Evolutionary conservation across 2,888 invertebrate species (phyloP), one percentile per base, ranked within the genome.

Genomic region (Dendrolimus pini): DNA sequence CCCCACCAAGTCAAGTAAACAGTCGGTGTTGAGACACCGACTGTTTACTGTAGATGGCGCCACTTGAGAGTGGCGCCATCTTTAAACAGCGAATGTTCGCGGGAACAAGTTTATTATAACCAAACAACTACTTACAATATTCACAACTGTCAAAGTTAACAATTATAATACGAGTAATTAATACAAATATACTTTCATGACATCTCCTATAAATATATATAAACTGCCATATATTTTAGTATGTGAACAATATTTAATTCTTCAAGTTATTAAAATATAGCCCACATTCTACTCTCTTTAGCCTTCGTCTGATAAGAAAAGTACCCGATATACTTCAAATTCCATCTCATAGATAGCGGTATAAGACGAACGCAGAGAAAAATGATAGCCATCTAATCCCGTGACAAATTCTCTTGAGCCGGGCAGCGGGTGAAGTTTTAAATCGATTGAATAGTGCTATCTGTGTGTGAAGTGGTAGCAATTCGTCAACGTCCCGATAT

Each of bases 401-500:
- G 57, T 65, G 67, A 75, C 71, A 72, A 74, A 78, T 78, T 65
- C 68, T 63, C 65, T 30, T 62, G 57, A 58, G 59, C 62, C 70
- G 73, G 72, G 66, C 77, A 74, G 64, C 62, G 71, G 69, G 61
- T 62, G 60, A 54, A 63, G 82, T 87, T 87, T 87, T 85, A 87
- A 86, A 86, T 80, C 82, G 80, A 85, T 85, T 83, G 80, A 82
- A 84, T 80, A 80, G 80, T 78, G 69, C 65, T 85, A 85, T 83
- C 83, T 82, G 76, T 79, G 76, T 78, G 82, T 78, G 73, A 75
- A 82, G 80, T 77, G 74, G 72, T 74, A 72, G 83, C 83, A 80
- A 89, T 89, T 81, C 85, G 85, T 89, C 88, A 88, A 86, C 81
- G 89, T 88, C 88, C 72, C 75, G 74, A 77, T 82, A 82, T 89